Evolutionary conservation across 1,140 invertebrate species (phyloP).

Genomic region (Platorchestia sp.): DNA sequence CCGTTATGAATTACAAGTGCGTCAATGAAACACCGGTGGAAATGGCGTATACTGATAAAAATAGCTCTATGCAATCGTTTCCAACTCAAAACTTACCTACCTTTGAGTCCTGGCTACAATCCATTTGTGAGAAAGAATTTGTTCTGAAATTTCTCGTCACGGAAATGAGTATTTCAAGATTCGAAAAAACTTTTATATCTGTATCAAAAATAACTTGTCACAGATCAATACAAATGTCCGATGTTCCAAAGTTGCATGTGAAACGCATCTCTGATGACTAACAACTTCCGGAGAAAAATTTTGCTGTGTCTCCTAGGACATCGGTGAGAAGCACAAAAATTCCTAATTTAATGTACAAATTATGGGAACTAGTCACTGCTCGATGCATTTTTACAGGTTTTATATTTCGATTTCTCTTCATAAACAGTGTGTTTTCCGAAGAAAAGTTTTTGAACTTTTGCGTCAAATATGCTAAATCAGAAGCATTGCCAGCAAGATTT

Average conservation of each 20-base stretch:
- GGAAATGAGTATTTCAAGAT: not conserved
- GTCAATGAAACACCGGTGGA: too few relatives aligned
- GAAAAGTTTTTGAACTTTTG: not conserved
- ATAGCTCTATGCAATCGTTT: too few relatives aligned
- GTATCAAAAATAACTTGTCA: not conserved
- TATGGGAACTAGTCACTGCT: not conserved
- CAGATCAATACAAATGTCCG: not conserved
- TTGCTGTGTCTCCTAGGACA: not conserved
- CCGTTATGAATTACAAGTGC: too few relatives aligned
- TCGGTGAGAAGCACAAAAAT: not conserved
- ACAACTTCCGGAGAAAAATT: not conserved
- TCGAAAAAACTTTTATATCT: not conserved
- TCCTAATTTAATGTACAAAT: not conserved
- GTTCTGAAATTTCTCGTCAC: not conserved
- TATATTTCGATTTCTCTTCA: not conserved
- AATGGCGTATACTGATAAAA: too few relatives aligned
- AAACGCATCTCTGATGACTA: not conserved
- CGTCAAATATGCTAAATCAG: not conserved
- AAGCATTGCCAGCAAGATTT: not conserved
- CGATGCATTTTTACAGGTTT: not conserved
- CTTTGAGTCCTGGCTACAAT: not conserved
- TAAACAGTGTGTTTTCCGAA: not conserved
- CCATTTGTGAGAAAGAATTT: not conserved
- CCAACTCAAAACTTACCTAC: too few relatives aligned
- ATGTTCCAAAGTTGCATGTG: too few relatives aligned